Conservation (phyloP, 2,797 vertebrate species). For the Fratercula arctica region DNA sequence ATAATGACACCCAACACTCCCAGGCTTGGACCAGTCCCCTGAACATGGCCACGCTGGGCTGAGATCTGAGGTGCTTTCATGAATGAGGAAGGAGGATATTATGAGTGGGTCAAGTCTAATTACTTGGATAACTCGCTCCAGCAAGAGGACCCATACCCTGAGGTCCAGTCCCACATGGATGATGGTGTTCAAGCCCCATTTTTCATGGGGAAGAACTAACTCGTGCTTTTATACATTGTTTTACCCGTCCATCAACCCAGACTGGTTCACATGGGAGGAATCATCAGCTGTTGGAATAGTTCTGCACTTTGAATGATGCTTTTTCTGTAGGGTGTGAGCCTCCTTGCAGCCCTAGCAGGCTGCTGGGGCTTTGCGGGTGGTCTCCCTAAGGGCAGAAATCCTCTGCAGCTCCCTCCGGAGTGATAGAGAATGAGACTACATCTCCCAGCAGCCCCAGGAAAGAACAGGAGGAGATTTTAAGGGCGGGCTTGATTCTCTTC, state of each 20-base stretch:
- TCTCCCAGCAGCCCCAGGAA: slow-evolving; percentile 51
- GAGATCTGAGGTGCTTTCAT: background rate
- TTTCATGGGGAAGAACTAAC: background rate
- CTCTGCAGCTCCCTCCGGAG: rapidly evolving
- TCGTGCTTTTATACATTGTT: background rate
- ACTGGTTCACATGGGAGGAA: background rate
- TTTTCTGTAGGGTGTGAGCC: background rate
- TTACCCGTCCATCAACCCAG: background rate
- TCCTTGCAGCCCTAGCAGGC: background rate
- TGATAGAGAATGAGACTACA: background rate
- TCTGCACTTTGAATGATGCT: background rate
- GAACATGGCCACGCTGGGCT: background rate
- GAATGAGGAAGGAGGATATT: background rate
- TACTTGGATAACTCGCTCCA: background rate
- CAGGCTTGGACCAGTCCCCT: background rate
- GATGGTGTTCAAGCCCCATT: background rate
- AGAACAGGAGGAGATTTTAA: background rate
- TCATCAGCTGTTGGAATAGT: background rate
- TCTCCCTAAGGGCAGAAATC: background rate
- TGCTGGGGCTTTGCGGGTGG: background rate
- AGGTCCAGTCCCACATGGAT: background rate
- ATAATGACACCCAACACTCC: background rate
- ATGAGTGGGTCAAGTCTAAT: background rate
- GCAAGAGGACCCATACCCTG: background rate
- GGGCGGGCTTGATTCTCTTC: background rate